Percentiles rank a stretch among this genome's conserved stretches.
Conservation (phyloP, 2,888 invertebrate genomes). For the Macaria liturata region DNA sequence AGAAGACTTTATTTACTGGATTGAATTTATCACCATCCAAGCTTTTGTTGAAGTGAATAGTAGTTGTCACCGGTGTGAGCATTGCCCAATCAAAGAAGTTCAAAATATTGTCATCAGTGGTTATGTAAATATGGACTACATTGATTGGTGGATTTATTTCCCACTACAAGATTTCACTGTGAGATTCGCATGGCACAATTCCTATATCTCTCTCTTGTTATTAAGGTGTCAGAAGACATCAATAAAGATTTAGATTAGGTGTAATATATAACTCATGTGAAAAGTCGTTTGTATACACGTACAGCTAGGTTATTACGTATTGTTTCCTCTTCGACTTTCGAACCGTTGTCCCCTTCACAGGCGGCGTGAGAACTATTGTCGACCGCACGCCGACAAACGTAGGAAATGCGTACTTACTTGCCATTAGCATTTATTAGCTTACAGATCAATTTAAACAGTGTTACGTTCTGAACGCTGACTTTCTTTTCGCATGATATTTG, state of each 20-base stretch:
- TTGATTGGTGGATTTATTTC: too few relatives aligned
- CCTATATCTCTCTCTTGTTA: too few relatives aligned
- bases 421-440: constrained; percentile 26
- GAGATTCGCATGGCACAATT: too few relatives aligned
- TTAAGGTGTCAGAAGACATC: too few relatives aligned
- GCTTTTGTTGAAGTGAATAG: too few relatives aligned
- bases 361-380: constrained; percentile 27
- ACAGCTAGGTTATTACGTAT: constrained; percentile 21
- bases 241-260: constrained; percentile 14
- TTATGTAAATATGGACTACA: too few relatives aligned
- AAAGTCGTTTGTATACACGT: constrained; percentile 10
- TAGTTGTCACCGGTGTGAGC: too few relatives aligned
- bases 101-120: too few relatives aligned
- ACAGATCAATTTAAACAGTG: constrained; percentile 22
- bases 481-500: constrained; percentile 17
- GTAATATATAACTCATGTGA: constrained; percentile 20
- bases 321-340: constrained; percentile 22
- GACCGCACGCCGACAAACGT: constrained; percentile 13
- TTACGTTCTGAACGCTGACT: constrained; percentile 11
- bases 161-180: too few relatives aligned
- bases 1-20: too few relatives aligned
- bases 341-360: constrained; percentile 20
- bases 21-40: too few relatives aligned
- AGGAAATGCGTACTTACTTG: constrained; percentile 23
- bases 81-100: too few relatives aligned